Percentiles rank a stretch among this genome's conserved stretches.
Conservation (phyloP, 2,113 vertebrate genomes). For the Hylia prasina region DNA sequence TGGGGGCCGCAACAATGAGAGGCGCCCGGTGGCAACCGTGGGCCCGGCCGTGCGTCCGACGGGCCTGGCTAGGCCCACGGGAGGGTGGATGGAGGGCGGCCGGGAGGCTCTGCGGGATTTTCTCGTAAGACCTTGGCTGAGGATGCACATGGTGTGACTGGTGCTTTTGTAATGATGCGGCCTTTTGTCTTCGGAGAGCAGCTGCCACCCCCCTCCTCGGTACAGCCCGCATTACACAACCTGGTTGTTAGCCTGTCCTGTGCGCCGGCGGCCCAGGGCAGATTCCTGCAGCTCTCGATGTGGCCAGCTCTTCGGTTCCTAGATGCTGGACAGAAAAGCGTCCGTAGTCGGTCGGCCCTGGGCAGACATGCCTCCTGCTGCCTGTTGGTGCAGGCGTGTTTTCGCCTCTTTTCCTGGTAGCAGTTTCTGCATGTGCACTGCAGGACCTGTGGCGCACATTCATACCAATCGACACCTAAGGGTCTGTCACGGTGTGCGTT, state of each 20-base stretch:
- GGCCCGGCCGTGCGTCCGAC: accelerated
- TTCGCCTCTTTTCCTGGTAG: no score
- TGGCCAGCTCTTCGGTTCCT: no score
- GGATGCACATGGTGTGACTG: no score
- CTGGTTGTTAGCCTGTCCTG: accelerated
- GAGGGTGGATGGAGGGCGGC: no score
- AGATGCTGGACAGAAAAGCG: accelerated
- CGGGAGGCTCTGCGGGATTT: background rate
- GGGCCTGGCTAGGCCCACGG: background rate
- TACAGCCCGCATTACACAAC: background rate
- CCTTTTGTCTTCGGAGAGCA: background rate
- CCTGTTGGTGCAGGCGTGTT: accelerated
- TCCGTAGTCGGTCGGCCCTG: background rate
- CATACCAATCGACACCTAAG: accelerated
- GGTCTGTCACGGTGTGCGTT: background rate
- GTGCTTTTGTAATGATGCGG: background rate
- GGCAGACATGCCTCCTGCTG: no score
- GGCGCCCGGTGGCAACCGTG: background rate
- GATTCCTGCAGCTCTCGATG: accelerated
- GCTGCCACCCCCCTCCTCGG: background rate
- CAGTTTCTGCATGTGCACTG: accelerated
- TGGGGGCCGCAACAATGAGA: no score
- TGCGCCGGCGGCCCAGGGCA: background rate
- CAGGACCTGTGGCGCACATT: background rate
- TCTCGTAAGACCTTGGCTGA: background rate